Conservation (phyloP, 2,797 vertebrate species). For the Antennarius maculatus region DNA sequence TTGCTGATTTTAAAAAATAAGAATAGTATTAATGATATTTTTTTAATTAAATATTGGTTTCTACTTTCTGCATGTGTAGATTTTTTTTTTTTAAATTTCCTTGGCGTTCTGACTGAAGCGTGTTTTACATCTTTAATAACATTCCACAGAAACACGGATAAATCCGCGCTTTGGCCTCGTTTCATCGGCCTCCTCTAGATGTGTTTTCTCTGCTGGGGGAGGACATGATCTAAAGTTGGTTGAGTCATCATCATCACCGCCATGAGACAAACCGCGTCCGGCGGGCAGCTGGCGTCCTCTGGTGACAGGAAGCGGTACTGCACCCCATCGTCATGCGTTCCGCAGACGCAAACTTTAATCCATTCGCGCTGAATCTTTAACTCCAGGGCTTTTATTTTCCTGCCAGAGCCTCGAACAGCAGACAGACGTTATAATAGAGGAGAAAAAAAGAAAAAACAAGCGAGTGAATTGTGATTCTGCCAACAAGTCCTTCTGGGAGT, state of each 20-base stretch:
- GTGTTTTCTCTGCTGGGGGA: constrained; percentile 29
- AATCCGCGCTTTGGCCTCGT: constrained; percentile 18
- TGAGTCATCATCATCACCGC: constrained; percentile 54
- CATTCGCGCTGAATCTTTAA: constrained; percentile 5
- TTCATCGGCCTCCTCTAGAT: constrained; percentile 12
- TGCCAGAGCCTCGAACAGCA: not conserved
- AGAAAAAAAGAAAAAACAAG: constrained; percentile 18
- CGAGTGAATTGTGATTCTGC: constrained; percentile 3
- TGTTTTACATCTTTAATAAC: not conserved
- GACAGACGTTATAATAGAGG: constrained; percentile 28
- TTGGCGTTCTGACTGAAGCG: not conserved
- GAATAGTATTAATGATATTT: too few species aligned
- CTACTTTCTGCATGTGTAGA: too few species aligned
- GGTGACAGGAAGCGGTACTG: constrained; percentile 42
- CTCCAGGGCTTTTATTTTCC: constrained; percentile 15
- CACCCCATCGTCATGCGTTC: not conserved
- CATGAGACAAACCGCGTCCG: constrained; percentile 22
- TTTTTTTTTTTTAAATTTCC: too few species aligned
- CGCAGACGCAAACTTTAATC: constrained; percentile 21
- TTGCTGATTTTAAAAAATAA: too few species aligned
- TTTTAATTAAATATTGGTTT: too few species aligned
- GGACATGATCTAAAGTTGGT: constrained; percentile 46
- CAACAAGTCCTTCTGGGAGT: constrained; percentile 15
- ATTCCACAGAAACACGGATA: not conserved
- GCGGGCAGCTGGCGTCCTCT: constrained; percentile 44